A percentile compares a stretch with the other conserved stretches of the same genome.
Conservation (phyloP, 1,140 invertebrate species). For the Drosophila rhopaloa region DNA sequence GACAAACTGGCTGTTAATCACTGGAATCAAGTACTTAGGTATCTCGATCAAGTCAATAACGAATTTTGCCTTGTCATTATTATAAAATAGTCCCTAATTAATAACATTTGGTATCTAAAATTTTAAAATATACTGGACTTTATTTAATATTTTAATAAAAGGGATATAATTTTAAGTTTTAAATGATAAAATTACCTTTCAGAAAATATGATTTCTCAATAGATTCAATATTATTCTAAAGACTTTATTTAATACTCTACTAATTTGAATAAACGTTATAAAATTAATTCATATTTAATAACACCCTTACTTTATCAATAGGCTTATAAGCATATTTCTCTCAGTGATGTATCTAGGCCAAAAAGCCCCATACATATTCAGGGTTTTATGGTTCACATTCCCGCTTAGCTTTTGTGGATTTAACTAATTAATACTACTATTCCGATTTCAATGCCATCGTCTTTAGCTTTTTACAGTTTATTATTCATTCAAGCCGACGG, state of each 20-base stretch:
- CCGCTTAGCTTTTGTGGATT: conserved; percentile 42
- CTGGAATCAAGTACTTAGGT: conserved; percentile 1
- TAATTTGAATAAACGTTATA: no score
- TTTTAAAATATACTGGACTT: no score
- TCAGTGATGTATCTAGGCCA: conserved; percentile 19
- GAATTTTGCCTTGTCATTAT: background rate
- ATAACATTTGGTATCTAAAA: no score
- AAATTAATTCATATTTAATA: background rate
- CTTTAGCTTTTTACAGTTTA: conserved; percentile 29
- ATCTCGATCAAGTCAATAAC: conserved; percentile 13
- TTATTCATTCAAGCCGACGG: conserved; percentile 26
- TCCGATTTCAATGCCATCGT: conserved; percentile 47
- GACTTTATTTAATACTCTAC: no score
- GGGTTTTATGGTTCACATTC: conserved; percentile 39
- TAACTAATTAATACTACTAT: conserved; percentile 52
- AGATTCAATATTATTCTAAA: no score
- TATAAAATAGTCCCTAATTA: no score
- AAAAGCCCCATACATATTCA: conserved; percentile 19
- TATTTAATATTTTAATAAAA: no score
- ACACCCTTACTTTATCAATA: background rate
- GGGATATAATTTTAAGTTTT: no score
- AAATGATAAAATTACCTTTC: no score
- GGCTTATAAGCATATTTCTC: background rate
- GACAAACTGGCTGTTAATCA: conserved; percentile 12
- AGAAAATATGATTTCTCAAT: no score